A percentile compares a stretch with the other conserved stretches of the same genome.
phyloP scores from a whole-genome alignment of 1,140 invertebrate genomes.

The Heterodera schachtii region DNA sequence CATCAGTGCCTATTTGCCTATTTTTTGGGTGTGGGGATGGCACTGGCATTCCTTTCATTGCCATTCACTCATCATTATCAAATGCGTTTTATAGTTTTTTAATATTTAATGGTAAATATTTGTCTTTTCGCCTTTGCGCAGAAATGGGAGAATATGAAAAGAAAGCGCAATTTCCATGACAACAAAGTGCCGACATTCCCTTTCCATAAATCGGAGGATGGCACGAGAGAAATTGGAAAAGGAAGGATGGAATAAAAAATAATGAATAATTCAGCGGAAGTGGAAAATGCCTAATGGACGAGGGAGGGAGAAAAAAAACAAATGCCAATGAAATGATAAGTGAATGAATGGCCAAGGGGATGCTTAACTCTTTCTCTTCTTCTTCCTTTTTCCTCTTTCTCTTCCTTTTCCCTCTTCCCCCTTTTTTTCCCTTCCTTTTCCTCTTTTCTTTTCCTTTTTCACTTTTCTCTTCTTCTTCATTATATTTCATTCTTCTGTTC shows the following conservation, averaged over 20 bases:
- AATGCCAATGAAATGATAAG: too few relatives aligned
- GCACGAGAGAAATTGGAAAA: background rate
- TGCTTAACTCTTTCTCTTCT: background rate
- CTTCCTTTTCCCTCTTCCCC: background rate
- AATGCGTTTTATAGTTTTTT: background rate
- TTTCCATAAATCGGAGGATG: background rate
- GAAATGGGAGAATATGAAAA: background rate
- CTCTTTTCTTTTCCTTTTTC: background rate
- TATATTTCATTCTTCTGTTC: too few relatives aligned
- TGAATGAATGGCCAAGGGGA: background rate
- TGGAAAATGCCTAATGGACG: background rate
- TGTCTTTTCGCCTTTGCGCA: background rate
- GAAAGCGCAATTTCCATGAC: constrained; percentile 6
- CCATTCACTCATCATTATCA: background rate
- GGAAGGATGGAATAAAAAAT: background rate
- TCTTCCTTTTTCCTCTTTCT: background rate
- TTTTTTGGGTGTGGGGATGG: too few relatives aligned
- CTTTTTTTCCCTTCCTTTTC: background rate
- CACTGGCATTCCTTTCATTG: too few relatives aligned
- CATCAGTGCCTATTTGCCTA: too few relatives aligned
- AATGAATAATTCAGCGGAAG: constrained; percentile 14
- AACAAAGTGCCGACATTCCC: background rate
- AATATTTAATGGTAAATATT: background rate
- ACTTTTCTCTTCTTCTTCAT: background rate
- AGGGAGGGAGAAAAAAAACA: too few relatives aligned